Evolutionary conservation across 2,797 vertebrate genomes (phyloP).

Genomic region (Mus spretus): DNA sequence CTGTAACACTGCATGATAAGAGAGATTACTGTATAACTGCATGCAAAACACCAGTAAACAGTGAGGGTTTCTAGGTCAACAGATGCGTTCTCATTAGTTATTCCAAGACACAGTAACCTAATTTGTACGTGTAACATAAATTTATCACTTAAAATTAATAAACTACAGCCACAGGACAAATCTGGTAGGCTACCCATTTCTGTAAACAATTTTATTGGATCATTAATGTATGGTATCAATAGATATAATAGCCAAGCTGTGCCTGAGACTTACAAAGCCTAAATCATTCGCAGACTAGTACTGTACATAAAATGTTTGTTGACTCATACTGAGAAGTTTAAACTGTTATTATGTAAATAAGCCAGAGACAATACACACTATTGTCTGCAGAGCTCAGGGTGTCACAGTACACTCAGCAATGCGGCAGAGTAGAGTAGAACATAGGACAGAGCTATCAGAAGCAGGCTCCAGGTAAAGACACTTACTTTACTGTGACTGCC

Average conservation of each 20-base stretch:
- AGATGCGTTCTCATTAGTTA: constrained; percentile 11
- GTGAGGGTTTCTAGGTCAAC: neutral
- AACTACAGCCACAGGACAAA: constrained; percentile 48
- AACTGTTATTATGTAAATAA: constrained; percentile 10
- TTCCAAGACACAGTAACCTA: constrained; percentile 13
- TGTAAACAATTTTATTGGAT: neutral
- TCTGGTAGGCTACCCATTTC: neutral
- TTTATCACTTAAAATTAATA: constrained; percentile 42
- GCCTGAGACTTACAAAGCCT: neutral
- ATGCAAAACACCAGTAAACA: neutral
- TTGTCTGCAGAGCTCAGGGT: neutral
- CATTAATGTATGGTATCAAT: neutral
- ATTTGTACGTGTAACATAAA: neutral
- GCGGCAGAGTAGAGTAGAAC: neutral
- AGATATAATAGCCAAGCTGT: neutral
- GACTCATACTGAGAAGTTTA: constrained; percentile 10
- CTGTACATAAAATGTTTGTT: constrained; percentile 5
- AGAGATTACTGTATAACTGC: neutral
- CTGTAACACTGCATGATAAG: neutral
- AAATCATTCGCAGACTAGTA: neutral
- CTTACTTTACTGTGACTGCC: neutral
- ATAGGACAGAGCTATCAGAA: neutral
- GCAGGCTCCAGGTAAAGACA: constrained; percentile 15
- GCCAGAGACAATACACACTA: constrained; percentile 3
- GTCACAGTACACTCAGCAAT: neutral